Conservation (phyloP, 2,797 vertebrate genomes). For the Micromesistius poutassou region DNA sequence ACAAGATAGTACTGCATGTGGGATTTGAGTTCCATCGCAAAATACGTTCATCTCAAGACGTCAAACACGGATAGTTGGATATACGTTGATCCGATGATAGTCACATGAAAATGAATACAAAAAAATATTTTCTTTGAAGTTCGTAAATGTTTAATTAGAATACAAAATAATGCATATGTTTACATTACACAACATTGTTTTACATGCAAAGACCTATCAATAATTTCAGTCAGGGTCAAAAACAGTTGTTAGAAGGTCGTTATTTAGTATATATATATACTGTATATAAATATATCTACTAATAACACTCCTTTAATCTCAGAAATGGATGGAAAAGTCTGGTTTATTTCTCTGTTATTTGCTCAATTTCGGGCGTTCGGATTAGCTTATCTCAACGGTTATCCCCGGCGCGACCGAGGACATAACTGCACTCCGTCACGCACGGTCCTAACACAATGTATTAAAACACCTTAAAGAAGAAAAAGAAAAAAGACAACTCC, state of each 20-base stretch:
- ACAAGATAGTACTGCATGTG: not conserved
- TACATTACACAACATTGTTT: not conserved
- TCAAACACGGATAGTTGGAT: not conserved
- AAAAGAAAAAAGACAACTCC: not conserved
- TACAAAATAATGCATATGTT: slow-evolving; percentile 8
- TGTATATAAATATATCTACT: not conserved
- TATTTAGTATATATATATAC: not conserved
- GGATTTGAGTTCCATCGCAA: not conserved
- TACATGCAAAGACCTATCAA: not conserved
- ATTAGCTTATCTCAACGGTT: slow-evolving; percentile 1
- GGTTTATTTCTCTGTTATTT: not conserved
- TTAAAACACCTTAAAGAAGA: not conserved
- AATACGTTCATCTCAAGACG: not conserved
- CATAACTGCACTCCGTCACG: not conserved
- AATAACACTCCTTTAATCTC: not conserved
- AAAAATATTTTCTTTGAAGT: not conserved
- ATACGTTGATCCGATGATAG: not conserved
- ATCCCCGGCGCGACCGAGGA: not conserved
- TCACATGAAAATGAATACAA: not conserved
- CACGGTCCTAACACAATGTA: not conserved
- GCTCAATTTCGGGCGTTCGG: not conserved
- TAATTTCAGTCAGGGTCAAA: not conserved
- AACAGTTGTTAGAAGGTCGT: not conserved
- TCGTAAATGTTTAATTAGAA: not conserved
- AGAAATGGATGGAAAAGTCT: slow-evolving; percentile 3